These are phyloP conservation scores for Ginglymostoma cirratum DNA, from an alignment of 2,113 vertebrate genomes.

Conservation along the genomic window DNA sequence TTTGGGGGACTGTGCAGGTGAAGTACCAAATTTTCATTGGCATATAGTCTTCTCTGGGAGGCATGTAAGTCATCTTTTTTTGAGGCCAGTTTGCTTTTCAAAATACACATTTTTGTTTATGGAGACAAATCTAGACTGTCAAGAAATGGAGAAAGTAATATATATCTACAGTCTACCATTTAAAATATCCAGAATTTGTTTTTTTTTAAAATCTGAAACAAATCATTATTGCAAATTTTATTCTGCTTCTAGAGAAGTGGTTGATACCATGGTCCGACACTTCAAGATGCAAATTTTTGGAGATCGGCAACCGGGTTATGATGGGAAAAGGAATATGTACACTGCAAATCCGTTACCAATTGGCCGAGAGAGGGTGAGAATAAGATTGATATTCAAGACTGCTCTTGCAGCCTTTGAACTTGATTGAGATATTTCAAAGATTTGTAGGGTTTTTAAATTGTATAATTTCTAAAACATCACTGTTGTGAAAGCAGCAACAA, in stretches of 20 bases:
- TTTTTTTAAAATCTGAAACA: neutral
- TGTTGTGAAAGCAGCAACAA: neutral
- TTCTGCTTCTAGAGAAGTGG: conserved; percentile 74
- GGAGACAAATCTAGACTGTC: neutral
- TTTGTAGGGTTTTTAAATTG: neutral
- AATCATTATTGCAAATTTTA: conserved; percentile 22
- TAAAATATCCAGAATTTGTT: neutral
- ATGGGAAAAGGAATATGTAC: conserved; percentile 98
- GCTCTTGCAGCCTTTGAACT: neutral
- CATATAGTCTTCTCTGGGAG: neutral
- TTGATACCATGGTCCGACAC: conserved; percentile 97
- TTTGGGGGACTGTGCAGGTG: neutral
- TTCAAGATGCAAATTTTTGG: conserved; percentile 99
- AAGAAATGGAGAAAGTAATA: neutral
- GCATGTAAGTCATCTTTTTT: neutral
- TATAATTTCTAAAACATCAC: neutral
- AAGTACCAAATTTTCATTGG: neutral
- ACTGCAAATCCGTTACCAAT: conserved; percentile 92
- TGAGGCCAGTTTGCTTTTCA: neutral
- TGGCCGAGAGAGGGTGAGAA: conserved; percentile 82
- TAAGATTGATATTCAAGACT: neutral
- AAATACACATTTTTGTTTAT: neutral
- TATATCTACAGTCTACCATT: too few species aligned
- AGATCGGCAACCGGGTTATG: conserved; percentile 92
- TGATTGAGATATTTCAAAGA: neutral